phyloP scores from a whole-genome alignment of 2,888 invertebrate species.

The Willowsia nigromaculata region DNA sequence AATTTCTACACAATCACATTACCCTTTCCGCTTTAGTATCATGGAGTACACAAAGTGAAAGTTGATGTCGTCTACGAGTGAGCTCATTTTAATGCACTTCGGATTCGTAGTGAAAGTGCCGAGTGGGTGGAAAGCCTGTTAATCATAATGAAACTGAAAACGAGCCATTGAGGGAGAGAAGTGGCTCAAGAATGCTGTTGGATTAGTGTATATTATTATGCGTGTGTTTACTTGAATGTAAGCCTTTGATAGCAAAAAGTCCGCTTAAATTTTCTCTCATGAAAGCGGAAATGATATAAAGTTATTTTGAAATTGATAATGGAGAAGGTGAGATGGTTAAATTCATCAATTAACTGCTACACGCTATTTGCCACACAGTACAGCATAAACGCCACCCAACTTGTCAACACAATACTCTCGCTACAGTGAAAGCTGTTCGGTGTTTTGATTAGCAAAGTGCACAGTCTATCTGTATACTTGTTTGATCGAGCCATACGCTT shows the following conservation, averaged over 20 bases:
- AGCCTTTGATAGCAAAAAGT: neutral
- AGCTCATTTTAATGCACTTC: neutral
- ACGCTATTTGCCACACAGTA: neutral
- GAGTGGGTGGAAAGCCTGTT: neutral
- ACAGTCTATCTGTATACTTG: neutral
- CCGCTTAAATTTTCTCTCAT: conserved; percentile 33
- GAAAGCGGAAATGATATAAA: conserved; percentile 30
- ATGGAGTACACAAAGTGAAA: neutral
- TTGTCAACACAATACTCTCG: neutral
- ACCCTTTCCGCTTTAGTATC: neutral
- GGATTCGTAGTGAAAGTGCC: neutral
- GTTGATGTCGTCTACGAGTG: neutral
- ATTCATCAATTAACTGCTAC: neutral
- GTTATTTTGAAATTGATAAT: neutral
- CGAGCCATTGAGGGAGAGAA: neutral
- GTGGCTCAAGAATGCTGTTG: neutral
- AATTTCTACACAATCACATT: neutral
- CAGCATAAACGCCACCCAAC: neutral
- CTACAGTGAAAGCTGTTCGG: neutral
- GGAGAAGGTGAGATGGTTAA: neutral
- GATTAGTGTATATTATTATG: neutral
- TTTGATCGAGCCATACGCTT: neutral
- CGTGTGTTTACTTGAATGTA: neutral
- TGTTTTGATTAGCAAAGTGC: neutral
- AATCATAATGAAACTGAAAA: neutral